Percentiles rank a stretch among this genome's conserved stretches.
Evolutionary conservation across 2,797 vertebrate species (phyloP).

Genomic region (Dendrocincla tyrannina): DNA sequence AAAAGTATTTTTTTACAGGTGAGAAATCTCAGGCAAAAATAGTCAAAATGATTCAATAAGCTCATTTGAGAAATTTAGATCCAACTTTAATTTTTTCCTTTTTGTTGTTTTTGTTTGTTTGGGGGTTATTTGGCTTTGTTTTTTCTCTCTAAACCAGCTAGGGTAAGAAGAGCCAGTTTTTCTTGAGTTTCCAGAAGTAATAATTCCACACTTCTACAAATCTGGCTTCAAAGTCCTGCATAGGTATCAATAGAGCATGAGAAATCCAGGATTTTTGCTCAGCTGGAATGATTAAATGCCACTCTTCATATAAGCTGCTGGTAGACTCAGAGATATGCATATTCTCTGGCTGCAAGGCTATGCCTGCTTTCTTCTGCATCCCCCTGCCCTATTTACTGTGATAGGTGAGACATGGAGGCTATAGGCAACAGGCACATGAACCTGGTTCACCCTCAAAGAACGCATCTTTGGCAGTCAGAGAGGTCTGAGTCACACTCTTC

Average conservation of each 20-base stretch:
- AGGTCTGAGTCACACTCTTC: neutral
- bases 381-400: neutral
- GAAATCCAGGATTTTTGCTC: neutral
- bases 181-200: neutral
- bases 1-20: neutral
- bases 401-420: neutral
- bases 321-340: neutral
- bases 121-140: neutral
- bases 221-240: neutral
- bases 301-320: neutral
- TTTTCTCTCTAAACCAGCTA: neutral
- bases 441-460: neutral
- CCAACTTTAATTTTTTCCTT: rapidly evolving
- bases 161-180: neutral
- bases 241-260: neutral
- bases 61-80: neutral
- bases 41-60: neutral
- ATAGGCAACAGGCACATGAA: neutral
- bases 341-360: neutral
- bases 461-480: neutral
- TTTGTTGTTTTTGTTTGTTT: neutral
- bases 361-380: neutral
- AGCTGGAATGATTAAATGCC: neutral
- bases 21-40: neutral
- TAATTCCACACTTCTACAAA: neutral